Base-by-base conservation (phyloP, 1,140 invertebrate species). In the Trichonephila clavipes region DNA sequence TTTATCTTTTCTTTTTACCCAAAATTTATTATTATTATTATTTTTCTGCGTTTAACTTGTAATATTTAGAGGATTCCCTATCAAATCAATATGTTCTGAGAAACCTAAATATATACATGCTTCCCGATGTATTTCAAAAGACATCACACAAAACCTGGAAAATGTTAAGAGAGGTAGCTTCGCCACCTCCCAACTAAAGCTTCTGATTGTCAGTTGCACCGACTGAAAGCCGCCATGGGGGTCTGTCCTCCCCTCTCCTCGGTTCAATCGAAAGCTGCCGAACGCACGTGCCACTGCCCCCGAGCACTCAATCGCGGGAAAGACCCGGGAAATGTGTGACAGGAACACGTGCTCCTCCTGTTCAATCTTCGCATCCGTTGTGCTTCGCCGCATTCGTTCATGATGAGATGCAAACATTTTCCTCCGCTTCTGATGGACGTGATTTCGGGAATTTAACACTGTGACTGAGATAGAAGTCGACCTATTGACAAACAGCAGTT, bases 361-460 rank as follows among this genome's bases (percentile, higher is more conserved):
- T 51, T 59, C 82, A n/a, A 88, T 88, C 62, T 64, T 61, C 24
- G 62, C 62, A 21, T 88, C 61, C 86, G 86, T 64, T 64, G 59
- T 88, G 83, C 83, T 85, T 19, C 83, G 21, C 58, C 44, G 83
- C 83, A 85, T 85, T 51, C 83, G 21, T 19, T 16, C 83, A 51
- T 85, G 83, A 85, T 85, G 44, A 85, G 83, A 85, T 85, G 83
- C 83, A 85, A 85, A 85, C 58, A 85, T 85, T 85, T 85, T 77
- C 72, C 28, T 40, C 34, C 83, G 24, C 19, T 85, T 51, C 12
- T 40, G 8, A 19, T 85, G 51, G 51, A 85, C 83, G 83, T 85
- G 83, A 85, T 85, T 85, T 61, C 8, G 7, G 12, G 58, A 24
- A 18, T 77, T 34, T 7, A 16, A 6, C 24, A 77, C 24, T 10